Base-by-base conservation (phyloP, 30 jellyfish, hydroid and myxozoan genomes). In the Phacellophora camtschatica region DNA sequence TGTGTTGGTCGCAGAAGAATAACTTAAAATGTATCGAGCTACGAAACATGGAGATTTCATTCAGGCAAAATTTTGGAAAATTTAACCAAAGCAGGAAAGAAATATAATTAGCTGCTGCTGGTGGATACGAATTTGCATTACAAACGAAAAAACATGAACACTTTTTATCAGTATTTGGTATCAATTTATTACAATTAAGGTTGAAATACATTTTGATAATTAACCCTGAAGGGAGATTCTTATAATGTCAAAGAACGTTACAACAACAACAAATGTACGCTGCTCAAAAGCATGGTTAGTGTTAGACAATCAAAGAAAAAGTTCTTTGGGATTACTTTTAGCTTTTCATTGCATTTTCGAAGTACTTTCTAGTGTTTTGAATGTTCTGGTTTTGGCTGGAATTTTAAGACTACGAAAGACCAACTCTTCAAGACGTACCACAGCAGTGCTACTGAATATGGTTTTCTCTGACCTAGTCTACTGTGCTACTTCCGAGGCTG, bases 281-380 rank as follows among this genome's bases (percentile, higher is more conserved):
- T 78, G 90, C 70, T 12, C n/a, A 19, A 63, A 32, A 1, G 46
- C 90, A 0, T 78, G 90, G 90, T 70, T 78, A 22, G 82, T 78
- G 1, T 20, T 64, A 1, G 33, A 66, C 22, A 2, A 33, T 12
- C 43, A 16, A 16, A 16, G 28, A 46, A 46, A 46, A 46, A 7
- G 37, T 8, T 59, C 66, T 0, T 56, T 19, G 34, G 34, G 90
- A 31, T 16, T 78, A 4, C 65, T 78, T 2, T 12, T 45, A 2
- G 90, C 65, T 0, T 5, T 78, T 45, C 68, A 53, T 19, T 48
- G 77, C 72, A 31, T 78, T 7, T 50, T 78, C 30, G 81, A 78
- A 24, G 8, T 48, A 10, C 30, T 63, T n/a, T 61, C 82, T 5
- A 27, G 81, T 6, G 18, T 63, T 6, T 74, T 78, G 20, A 78